These are phyloP conservation scores for Melangyna quadrimaculata DNA, from an alignment of 2,888 invertebrate genomes.

Conservation along the genomic window DNA sequence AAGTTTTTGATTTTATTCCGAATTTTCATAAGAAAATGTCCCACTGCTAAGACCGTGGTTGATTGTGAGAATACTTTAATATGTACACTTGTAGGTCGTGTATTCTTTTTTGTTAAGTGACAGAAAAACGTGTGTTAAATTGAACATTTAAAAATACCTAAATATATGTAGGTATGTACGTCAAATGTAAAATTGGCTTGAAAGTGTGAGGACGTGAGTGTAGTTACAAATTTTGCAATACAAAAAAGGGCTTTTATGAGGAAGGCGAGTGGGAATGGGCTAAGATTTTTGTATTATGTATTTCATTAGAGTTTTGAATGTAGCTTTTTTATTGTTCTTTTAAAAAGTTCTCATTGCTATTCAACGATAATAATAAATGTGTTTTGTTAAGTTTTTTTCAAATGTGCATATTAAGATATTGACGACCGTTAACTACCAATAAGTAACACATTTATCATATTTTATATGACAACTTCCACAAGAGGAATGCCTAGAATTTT, in stretches of 20 bases:
- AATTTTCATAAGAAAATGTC: background rate
- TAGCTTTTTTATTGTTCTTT: background rate
- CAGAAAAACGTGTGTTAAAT: slow-evolving; percentile 23
- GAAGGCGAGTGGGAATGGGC: background rate
- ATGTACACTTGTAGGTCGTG: background rate
- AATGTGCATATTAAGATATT: background rate
- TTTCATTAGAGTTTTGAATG: background rate
- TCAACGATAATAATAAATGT: background rate
- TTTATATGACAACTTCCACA: no score
- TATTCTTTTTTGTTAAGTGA: background rate
- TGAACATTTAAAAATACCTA: slow-evolving; percentile 25
- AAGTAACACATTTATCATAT: no score
- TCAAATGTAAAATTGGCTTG: slow-evolving; percentile 10
- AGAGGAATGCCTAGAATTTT: no score
- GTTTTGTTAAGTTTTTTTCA: background rate
- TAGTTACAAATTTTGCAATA: slow-evolving; percentile 36
- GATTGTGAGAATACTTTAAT: background rate
- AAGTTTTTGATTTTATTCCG: background rate
- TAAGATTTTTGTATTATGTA: background rate
- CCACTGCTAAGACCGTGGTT: background rate
- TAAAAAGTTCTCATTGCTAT: background rate
- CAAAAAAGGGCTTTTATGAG: slow-evolving; percentile 2
- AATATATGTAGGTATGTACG: no score
- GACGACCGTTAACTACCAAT: no score
- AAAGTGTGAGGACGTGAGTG: slow-evolving; percentile 43